Evolutionary conservation across 2,888 invertebrate species (phyloP), one percentile per base, ranked within the genome.

Genomic region (Campaea margaritaria): DNA sequence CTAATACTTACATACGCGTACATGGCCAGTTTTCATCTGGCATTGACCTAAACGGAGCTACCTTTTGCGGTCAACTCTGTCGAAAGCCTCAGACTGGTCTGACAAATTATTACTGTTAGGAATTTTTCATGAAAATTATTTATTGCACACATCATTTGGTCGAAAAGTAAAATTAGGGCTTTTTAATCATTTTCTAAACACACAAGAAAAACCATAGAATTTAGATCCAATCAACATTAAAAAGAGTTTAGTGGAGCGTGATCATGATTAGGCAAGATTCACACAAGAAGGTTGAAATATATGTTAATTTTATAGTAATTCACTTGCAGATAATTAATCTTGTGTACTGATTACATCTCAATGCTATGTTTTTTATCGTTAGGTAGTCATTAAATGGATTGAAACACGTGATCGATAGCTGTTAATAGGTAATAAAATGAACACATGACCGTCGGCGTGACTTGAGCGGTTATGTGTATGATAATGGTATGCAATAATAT

Each of bases 41-140:
- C 89, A 89, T 87, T 89, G 89, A 89, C 89, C 89, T 76, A 79
- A 70, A 72, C 78, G 70, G 64, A 66, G 68, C 63, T 66, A 65
- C 87, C 86, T 78, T 87, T 79, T 84, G 78, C 82, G 85, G 83
- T 78, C 72, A 77, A 70, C 71, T 61, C 73, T 87, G 81, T 76
- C 83, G 83, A 88, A 88, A 88, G 83, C 79, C 64, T 72, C 68
- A 60, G 72, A 69, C 64, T 62, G 70, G 68, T 78, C 75, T 49
- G 52, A 74, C 47, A 51, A 47, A 53, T 62, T 16, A 34, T 14
- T 46, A 4, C 15, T 34, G 39, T 27, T n/a, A 11, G 47, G 43
- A 43, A 46, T 51, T 39, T 14, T 27, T 42, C 28, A 60, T 48
- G 12, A 15, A 49, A 7, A 31, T 31, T 31, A 31, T 31, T 3